A percentile compares a stretch with the other conserved stretches of the same genome.
Conservation (phyloP, 2,797 vertebrate genomes). For the Lutjanus argentimaculatus region DNA sequence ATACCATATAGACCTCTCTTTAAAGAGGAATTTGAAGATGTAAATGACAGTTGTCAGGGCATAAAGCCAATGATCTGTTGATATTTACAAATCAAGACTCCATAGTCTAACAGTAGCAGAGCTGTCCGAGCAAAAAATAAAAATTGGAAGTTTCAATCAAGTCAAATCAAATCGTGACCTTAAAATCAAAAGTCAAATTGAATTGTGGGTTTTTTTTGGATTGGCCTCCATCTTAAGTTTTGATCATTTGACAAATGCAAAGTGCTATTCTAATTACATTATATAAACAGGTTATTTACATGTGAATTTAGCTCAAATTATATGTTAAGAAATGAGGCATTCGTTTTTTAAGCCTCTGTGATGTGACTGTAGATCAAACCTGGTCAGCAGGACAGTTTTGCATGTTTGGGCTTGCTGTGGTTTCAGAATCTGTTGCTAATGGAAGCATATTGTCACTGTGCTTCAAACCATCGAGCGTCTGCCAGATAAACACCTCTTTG, state of each 20-base stretch:
- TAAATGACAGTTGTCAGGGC: no score
- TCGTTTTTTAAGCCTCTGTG: neutral
- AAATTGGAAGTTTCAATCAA: no score
- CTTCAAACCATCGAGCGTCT: neutral
- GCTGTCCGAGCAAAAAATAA: no score
- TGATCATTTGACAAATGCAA: neutral
- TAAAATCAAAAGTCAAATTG: no score
- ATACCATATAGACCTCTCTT: no score
- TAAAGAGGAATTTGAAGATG: no score
- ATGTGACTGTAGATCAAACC: neutral
- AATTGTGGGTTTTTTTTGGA: no score
- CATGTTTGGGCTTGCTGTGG: neutral
- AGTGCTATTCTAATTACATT: neutral
- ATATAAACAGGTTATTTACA: neutral
- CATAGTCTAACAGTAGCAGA: no score
- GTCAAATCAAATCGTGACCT: no score
- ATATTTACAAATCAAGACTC: no score
- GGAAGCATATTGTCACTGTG: neutral
- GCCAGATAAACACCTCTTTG: slow-evolving; percentile 41
- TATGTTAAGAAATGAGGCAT: neutral
- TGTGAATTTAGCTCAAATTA: neutral
- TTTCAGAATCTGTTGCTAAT: slow-evolving; percentile 13
- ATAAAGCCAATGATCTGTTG: no score
- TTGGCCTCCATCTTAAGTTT: neutral
- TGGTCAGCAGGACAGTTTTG: slow-evolving; percentile 13